Evolutionary conservation across 2,797 vertebrate species (phyloP).

Genomic region (Smutsia temminckii): DNA sequence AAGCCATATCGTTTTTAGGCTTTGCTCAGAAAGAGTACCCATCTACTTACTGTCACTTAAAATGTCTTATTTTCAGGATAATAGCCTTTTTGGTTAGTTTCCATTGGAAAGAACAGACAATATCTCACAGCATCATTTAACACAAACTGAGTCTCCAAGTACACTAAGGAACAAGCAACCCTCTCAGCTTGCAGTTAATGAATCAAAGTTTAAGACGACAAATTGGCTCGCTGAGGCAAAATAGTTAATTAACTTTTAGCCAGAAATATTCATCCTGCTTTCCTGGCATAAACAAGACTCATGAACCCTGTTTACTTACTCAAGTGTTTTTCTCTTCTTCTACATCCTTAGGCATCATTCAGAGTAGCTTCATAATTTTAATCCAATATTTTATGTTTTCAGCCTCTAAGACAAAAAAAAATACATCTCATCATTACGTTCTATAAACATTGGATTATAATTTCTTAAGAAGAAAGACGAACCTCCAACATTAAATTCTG

Average conservation of each 20-base stretch:
- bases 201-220: slow-evolving; percentile 77
- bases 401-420: slow-evolving; percentile 44
- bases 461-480: background rate
- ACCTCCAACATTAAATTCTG: slow-evolving; percentile 22
- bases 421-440: slow-evolving; percentile 35
- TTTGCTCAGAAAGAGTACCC: slow-evolving; percentile 63
- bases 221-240: slow-evolving; percentile 71
- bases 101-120: slow-evolving; percentile 66
- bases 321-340: slow-evolving; percentile 56
- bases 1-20: slow-evolving; percentile 43
- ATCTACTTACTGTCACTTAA: slow-evolving; percentile 70
- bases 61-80: slow-evolving; percentile 55
- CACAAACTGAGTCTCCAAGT: slow-evolving; percentile 56
- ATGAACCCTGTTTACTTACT: slow-evolving; percentile 73
- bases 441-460: slow-evolving; percentile 50
- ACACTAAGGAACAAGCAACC: slow-evolving; percentile 58
- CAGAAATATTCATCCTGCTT: slow-evolving; percentile 75
- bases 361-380: slow-evolving; percentile 58
- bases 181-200: slow-evolving; percentile 71
- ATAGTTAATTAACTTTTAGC: slow-evolving; percentile 79
- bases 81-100: slow-evolving; percentile 67
- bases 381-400: slow-evolving; percentile 63
- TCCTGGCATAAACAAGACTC: slow-evolving; percentile 75
- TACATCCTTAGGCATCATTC: slow-evolving; percentile 57
- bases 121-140: slow-evolving; percentile 71